Evolutionary conservation across 2,888 invertebrate species (phyloP).

Genomic region (Mamestra brassicae): DNA sequence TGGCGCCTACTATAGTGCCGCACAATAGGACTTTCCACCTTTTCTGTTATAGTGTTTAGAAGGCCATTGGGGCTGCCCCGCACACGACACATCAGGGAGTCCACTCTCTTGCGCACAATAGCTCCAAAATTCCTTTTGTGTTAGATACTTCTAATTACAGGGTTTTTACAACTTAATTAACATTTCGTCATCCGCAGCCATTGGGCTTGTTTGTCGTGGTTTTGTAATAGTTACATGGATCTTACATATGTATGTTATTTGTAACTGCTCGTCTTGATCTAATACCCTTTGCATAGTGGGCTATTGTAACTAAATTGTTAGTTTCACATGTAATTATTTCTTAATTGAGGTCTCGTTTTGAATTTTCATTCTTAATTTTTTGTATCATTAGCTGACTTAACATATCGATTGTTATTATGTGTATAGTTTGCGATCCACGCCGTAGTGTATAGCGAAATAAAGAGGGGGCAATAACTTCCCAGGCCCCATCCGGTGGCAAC

Average conservation of each 20-base stretch:
- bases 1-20: too few species aligned
- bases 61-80: too few species aligned
- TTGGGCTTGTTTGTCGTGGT: slow-evolving; percentile 15
- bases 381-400: background rate
- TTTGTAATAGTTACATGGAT: slow-evolving; percentile 31
- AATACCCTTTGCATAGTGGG: slow-evolving; percentile 37
- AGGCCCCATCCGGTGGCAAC: too few species aligned
- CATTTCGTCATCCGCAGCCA: slow-evolving; percentile 34
- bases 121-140: slow-evolving; percentile 10
- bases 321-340: slow-evolving; percentile 1
- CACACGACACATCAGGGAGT: too few species aligned
- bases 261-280: slow-evolving; percentile 48
- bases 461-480: too few species aligned
- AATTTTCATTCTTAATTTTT: background rate
- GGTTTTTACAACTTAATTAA: slow-evolving; percentile 33
- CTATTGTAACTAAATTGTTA: slow-evolving; percentile 7
- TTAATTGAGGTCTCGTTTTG: slow-evolving; percentile 13
- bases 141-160: slow-evolving; percentile 28
- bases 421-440: too few species aligned
- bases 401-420: too few species aligned
- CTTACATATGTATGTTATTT: slow-evolving; percentile 31
- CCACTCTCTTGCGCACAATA: background rate
- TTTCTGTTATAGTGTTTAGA: too few species aligned
- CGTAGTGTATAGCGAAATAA: too few species aligned
- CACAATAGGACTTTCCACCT: too few species aligned